Base-by-base conservation (phyloP, 2,888 invertebrate species). In the Dasypogon diadema region DNA sequence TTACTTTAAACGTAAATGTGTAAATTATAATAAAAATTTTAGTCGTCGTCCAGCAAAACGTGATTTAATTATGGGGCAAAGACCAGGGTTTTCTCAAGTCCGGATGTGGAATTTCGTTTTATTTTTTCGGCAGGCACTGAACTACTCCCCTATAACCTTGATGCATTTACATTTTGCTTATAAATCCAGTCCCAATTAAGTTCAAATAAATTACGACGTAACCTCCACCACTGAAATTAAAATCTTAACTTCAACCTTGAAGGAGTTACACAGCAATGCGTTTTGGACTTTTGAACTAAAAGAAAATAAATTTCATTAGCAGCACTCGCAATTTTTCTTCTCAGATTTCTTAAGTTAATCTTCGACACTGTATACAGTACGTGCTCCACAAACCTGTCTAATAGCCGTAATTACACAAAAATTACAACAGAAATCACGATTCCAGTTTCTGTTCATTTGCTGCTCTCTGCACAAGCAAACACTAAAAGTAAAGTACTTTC, bases 341-440 rank as follows among this genome's bases (percentile, higher is more conserved):
- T 70, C 22, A 16, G 70, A 21, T 54, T 54, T 70, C 70, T 70
- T 6, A 54, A 37, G 42, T 16, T 26, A 14, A 24, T 26, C 46
- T 24, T 16, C 8, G 63, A 26, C 54, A 21, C 8, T 16, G 0
- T 21, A n/a, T 56, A 10, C 34, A 14, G n/a, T 70, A 54, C 70
- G 70, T 70, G 70, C 70, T 70, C 51, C 54, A 54, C 30, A 70
- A 70, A 70, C 70, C 30, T 30, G 51, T 70, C 70, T 70, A 70
- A 70, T 70, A 26, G 54, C 30, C 4, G 54, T 70, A 70, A 70
- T 70, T 70, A 70, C 54, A 70, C 54, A 34, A 24, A 51, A 30
- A 54, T 70, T 54, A 54, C 70, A 14, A 26, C 70, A 30, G 70
- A 26, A 54, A 54, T 70, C 54, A 70, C 34, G 54, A 18, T 21